phyloP scores from a whole-genome alignment of 2,113 vertebrate species.

The Pygoscelis adeliae region DNA sequence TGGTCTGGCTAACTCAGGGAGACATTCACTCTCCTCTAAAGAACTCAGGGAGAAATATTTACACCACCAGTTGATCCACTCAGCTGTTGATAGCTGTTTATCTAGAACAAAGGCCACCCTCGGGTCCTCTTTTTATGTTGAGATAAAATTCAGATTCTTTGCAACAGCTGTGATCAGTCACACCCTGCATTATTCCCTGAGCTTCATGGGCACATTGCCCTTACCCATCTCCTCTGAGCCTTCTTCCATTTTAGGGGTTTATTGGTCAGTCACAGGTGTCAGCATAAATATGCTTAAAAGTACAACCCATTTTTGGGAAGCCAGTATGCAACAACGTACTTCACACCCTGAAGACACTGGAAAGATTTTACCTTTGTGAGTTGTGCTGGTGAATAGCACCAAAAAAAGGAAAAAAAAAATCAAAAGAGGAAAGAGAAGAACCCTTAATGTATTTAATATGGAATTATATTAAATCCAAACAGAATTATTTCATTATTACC shows the following conservation, averaged over 20 bases:
- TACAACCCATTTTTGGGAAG: neutral
- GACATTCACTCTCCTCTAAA: neutral
- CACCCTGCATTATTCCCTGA: neutral
- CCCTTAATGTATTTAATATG: conserved; percentile 44
- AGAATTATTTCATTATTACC: conserved; percentile 65
- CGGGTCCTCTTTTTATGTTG: neutral
- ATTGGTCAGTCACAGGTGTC: neutral
- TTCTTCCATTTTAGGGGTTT: neutral
- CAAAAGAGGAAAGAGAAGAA: neutral
- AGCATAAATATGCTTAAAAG: neutral
- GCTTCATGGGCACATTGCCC: neutral
- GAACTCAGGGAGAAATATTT: neutral
- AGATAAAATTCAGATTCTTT: neutral
- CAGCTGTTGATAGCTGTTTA: neutral
- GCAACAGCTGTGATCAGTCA: neutral
- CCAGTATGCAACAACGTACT: neutral
- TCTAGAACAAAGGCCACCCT: neutral
- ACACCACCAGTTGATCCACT: neutral
- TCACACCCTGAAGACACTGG: neutral
- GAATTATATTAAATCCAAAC: conserved; percentile 64
- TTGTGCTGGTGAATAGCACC: neutral
- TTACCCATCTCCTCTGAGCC: neutral
- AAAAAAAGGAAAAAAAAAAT: neutral
- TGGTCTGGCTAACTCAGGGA: neutral
- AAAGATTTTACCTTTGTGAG: neutral